phyloP scores from a whole-genome alignment of 2,888 invertebrate genomes.

The Callimorpha dominula region DNA sequence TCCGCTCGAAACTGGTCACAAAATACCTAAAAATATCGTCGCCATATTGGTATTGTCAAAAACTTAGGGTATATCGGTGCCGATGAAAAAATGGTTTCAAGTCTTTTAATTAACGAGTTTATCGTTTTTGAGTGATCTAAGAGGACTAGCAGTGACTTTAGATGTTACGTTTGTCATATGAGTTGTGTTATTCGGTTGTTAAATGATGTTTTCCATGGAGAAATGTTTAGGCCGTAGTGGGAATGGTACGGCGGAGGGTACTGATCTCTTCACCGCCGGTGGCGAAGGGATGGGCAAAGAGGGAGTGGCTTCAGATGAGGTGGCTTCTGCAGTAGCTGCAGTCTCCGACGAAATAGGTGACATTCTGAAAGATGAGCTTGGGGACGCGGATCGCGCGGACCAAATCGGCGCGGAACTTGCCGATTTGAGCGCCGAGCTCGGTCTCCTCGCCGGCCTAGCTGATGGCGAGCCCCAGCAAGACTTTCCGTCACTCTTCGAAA shows the following conservation, averaged over 20 bases:
- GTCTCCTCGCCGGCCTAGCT: conserved; percentile 77
- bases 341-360: conserved; percentile 83
- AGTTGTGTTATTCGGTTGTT: conserved; percentile 75
- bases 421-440: conserved; percentile 79
- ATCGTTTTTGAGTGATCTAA: conserved; percentile 73
- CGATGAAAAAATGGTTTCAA: conserved; percentile 84
- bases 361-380: conserved; percentile 81
- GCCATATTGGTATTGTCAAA: conserved; percentile 88
- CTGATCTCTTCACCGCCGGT: conserved; percentile 71
- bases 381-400: conserved; percentile 78
- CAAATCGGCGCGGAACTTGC: conserved; percentile 80
- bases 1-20: conserved; percentile 77
- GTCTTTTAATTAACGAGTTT: conserved; percentile 70
- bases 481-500: conserved; percentile 80
- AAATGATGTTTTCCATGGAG: conserved; percentile 84
- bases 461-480: conserved; percentile 77
- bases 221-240: conserved; percentile 78
- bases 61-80: conserved; percentile 79
- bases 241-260: conserved; percentile 69
- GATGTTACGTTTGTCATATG: conserved; percentile 80
- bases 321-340: conserved; percentile 78
- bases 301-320: conserved; percentile 74
- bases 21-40: conserved; percentile 85
- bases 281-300: conserved; percentile 68
- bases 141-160: conserved; percentile 76